Evolutionary conservation across 1,140 invertebrate species (phyloP).

Genomic region (Drosophila jambulina): DNA sequence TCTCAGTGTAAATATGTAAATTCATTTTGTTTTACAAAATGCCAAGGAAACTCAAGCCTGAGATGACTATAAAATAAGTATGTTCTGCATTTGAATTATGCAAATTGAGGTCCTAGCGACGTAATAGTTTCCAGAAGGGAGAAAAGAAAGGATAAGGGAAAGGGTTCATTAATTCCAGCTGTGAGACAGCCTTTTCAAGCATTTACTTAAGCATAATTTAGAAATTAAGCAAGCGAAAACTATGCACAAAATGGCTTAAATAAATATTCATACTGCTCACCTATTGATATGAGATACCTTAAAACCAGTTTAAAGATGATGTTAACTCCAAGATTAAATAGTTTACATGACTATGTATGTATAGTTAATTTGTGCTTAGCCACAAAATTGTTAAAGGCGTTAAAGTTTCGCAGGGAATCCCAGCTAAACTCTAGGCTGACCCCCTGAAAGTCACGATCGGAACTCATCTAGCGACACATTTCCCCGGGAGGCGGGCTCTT

Average conservation of each 20-base stretch:
- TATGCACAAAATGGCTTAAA: too few relatives aligned
- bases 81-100: slow-evolving; percentile 22
- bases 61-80: slow-evolving; percentile 3
- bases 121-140: slow-evolving; percentile 24
- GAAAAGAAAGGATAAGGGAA: background rate
- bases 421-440: background rate
- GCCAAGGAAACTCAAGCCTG: slow-evolving; percentile 4
- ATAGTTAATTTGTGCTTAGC: background rate
- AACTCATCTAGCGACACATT: slow-evolving; percentile 5
- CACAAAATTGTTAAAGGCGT: background rate
- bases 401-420: background rate
- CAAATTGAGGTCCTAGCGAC: slow-evolving; percentile 2
- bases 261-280: background rate
- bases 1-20: slow-evolving; percentile 25
- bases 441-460: slow-evolving; percentile 34
- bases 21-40: slow-evolving; percentile 4
- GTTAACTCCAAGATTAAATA: background rate
- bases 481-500: slow-evolving; percentile 10
- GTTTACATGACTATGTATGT: background rate
- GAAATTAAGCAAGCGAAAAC: background rate
- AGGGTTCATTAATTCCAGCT: background rate
- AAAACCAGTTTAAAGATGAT: background rate
- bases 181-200: background rate
- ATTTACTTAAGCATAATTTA: background rate
- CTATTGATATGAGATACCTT: background rate